Base-by-base conservation (phyloP, 1,140 invertebrate genomes). In the Drosophila fuyamai region DNA sequence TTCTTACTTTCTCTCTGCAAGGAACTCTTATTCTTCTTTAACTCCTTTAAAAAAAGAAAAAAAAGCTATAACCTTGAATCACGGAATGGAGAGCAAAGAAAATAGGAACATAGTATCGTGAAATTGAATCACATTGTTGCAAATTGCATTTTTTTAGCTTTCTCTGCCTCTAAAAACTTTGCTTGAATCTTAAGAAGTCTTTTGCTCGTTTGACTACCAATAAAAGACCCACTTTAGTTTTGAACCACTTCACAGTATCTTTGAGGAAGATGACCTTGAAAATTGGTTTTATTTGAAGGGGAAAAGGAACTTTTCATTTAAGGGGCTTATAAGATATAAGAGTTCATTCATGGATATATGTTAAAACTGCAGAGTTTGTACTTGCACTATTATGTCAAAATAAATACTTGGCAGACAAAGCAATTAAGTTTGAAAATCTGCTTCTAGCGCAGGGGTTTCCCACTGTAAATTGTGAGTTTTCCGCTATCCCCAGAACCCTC, bases 371-470 rank as follows among this genome's bases (percentile, higher is more conserved):
- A 29, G 6, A 29, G 3, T n/a, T 9, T 18, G 27, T 8, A 8
- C 5, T 27, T n/a, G 10, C 29, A 32, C n/a, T 5, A 32, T 14
- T 18, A 41, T n/a, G 8, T 7, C 40, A 4, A 41, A 14, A 56
- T 5, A 41, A 41, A 41, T 41, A 14, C 8, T 44, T 18, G 5
- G 10, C 7, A 35, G 27, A 16, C 40, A 4, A 18, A 44, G 65
- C 62, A 65, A 67, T 67, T 67, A 65, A 29, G 38, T 65, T 36
- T 51, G 14, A 51, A 65, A 50, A 14, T 16, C n/a, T 35, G 8
- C 16, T 5, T 8, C 9, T 29, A n/a, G 13, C 13, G 9, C 32
- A 29, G 29, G 35, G 46, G 5, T 63, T 36, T 4, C 18, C 35
- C 35, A 38, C 63, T 51, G 47, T 53, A 40, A 55, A 41, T 9